Evolutionary conservation across 2,888 invertebrate species (phyloP).

Genomic region (Mycalesis mineus): DNA sequence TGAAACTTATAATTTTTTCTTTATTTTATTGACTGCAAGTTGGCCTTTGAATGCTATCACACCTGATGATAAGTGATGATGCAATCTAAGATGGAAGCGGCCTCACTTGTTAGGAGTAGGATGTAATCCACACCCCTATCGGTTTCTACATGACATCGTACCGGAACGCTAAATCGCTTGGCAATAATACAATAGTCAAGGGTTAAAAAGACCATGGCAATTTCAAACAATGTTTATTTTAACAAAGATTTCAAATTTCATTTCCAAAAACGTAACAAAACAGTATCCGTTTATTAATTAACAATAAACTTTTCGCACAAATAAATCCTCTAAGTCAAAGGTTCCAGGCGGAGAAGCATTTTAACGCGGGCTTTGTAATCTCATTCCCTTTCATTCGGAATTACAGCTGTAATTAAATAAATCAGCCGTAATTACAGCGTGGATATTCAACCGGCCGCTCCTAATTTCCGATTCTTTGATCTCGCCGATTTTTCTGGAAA

Average conservation of each 20-base stretch:
- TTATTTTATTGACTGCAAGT: too few relatives aligned
- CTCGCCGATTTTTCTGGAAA: conserved; percentile 4
- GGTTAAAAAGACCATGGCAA: too few relatives aligned
- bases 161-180: too few relatives aligned
- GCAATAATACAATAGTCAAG: too few relatives aligned
- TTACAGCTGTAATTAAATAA: conserved; percentile 26
- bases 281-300: conserved; percentile 27
- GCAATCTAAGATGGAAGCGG: too few relatives aligned
- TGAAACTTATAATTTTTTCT: too few relatives aligned
- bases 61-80: too few relatives aligned
- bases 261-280: neutral
- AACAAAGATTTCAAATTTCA: neutral
- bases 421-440: conserved; percentile 21
- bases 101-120: too few relatives aligned
- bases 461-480: conserved; percentile 15
- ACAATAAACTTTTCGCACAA: conserved; percentile 18
- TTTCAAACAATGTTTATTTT: neutral
- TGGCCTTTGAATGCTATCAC: too few relatives aligned
- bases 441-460: conserved; percentile 14
- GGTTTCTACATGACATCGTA: too few relatives aligned
- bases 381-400: conserved; percentile 26
- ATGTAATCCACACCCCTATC: too few relatives aligned
- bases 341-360: conserved; percentile 14
- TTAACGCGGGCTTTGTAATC: conserved; percentile 25
- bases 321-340: conserved; percentile 23